phyloP scores from a whole-genome alignment of 2,888 invertebrate species.

The Plebejus argus region DNA sequence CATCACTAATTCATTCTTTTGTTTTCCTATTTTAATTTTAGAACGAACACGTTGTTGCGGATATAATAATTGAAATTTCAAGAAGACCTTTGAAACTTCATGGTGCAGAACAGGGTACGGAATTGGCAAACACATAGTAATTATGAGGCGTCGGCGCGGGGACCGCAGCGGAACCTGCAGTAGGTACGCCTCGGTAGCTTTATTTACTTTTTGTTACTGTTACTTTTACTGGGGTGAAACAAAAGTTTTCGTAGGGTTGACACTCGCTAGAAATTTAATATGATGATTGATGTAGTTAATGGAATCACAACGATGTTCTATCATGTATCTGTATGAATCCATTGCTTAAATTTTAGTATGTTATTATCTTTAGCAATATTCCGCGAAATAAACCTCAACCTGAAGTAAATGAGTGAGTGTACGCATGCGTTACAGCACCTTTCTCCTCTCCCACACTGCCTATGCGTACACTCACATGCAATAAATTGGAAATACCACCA shows the following conservation, averaged over 20 bases:
- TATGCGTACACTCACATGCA: too few relatives aligned
- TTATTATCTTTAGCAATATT: too few relatives aligned
- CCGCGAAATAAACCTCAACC: too few relatives aligned
- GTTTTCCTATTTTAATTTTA: background rate
- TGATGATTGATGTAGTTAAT: too few relatives aligned
- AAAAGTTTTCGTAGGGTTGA: conserved; percentile 3
- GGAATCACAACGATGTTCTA: too few relatives aligned
- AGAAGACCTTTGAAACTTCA: conserved; percentile 23
- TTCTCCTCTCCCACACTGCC: too few relatives aligned
- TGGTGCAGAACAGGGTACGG: conserved; percentile 18
- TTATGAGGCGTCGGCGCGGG: conserved; percentile 33
- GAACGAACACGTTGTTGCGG: conserved; percentile 1
- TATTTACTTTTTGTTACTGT: conserved; percentile 22
- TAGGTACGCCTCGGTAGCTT: background rate
- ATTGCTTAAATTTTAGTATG: too few relatives aligned
- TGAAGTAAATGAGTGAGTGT: too few relatives aligned
- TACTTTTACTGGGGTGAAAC: conserved; percentile 22
- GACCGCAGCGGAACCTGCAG: conserved; percentile 26
- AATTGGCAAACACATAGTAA: conserved; percentile 28
- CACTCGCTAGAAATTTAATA: background rate
- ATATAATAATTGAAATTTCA: conserved; percentile 8
- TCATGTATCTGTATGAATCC: too few relatives aligned
- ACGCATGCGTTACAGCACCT: too few relatives aligned
- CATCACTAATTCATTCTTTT: background rate
- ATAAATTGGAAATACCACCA: too few relatives aligned